Evolutionary conservation across 1,140 invertebrate genomes (phyloP).

Genomic region (Hypsibius dujardini): DNA sequence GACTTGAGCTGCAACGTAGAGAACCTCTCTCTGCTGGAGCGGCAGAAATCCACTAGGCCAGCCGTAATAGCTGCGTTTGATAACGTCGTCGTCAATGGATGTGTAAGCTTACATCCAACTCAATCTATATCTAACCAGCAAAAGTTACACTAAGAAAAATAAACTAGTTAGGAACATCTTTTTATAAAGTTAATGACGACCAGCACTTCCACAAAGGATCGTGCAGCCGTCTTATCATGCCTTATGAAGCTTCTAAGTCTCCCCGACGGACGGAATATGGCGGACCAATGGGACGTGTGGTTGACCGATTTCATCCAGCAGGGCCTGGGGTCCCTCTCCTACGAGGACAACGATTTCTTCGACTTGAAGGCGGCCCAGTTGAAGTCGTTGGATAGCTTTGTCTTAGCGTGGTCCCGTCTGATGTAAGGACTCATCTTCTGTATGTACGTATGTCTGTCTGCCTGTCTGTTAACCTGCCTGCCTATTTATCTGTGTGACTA

Average conservation of each 20-base stretch:
- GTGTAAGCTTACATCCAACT: not conserved
- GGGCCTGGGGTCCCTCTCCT: not conserved
- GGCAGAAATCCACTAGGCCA: not conserved
- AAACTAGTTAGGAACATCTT: not conserved
- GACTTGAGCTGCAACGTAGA: not conserved
- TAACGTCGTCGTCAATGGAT: not conserved
- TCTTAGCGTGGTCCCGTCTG: not conserved
- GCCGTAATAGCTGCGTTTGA: not conserved
- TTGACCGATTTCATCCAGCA: not conserved
- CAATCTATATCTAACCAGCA: not conserved
- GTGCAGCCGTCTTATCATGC: not conserved
- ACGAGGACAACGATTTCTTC: too few relatives aligned
- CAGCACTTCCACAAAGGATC: not conserved
- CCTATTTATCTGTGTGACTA: too few relatives aligned
- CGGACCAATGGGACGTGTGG: not conserved
- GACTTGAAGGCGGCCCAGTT: not conserved
- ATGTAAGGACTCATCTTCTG: not conserved
- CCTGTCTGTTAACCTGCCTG: too few relatives aligned
- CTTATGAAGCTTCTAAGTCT: not conserved
- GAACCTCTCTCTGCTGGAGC: not conserved
- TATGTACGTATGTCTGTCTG: too few relatives aligned
- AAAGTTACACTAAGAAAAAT: not conserved
- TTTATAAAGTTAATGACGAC: not conserved
- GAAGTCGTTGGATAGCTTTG: not conserved
- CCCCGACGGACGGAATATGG: conserved; percentile 4